Conservation (phyloP, 2,113 vertebrate genomes). For the Elanoides forficatus region DNA sequence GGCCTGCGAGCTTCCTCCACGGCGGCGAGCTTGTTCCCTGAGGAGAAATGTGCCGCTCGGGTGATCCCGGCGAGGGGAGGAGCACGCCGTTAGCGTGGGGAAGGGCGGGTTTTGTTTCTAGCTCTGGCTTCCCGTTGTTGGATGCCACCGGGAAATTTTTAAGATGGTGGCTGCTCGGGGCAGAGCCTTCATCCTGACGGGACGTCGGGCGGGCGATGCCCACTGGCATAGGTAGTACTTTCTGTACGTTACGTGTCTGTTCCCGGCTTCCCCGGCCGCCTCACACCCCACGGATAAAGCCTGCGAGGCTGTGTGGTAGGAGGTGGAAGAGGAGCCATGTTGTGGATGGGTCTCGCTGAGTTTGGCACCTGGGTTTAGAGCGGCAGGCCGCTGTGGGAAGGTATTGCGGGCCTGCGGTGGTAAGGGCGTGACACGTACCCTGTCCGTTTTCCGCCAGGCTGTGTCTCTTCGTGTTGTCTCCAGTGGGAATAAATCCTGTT, state of each 20-base stretch:
- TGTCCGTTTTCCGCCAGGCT: not conserved
- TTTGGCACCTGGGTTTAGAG: not conserved
- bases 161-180: not conserved
- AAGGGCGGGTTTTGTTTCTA: not conserved
- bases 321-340: not conserved
- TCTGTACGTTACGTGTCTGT: no score
- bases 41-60: rapidly evolving
- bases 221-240: rapidly evolving
- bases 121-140: no score
- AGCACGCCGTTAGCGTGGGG: not conserved
- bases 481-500: not conserved
- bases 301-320: not conserved
- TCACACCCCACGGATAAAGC: rapidly evolving
- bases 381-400: not conserved
- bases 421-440: rapidly evolving
- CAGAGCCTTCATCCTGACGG: not conserved
- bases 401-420: not conserved
- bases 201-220: not conserved
- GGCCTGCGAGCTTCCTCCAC: not conserved
- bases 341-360: rapidly evolving
- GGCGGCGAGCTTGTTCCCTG: not conserved
- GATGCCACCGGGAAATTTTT: not conserved
- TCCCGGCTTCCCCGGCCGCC: not conserved
- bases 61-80: not conserved
- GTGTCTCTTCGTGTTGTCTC: rapidly evolving